Conservation (phyloP, 2,888 invertebrate species). For the Melanophora roralis region DNA sequence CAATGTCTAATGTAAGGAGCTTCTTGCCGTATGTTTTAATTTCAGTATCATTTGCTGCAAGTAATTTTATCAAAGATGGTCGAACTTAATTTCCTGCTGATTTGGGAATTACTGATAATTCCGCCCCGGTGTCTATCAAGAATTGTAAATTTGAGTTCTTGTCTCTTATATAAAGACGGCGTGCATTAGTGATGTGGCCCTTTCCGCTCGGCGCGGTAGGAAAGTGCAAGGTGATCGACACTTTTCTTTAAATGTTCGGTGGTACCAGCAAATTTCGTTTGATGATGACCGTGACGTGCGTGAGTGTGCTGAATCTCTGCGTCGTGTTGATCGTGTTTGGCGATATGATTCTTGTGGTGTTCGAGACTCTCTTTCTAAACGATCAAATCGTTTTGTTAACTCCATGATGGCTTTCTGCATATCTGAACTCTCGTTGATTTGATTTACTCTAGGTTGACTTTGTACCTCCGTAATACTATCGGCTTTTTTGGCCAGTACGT, state of each 20-base stretch:
- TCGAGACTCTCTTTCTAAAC: background rate
- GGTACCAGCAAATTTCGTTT: slow-evolving; percentile 30
- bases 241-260: slow-evolving; percentile 15
- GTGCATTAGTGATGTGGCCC: slow-evolving; percentile 38
- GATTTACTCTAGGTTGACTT: background rate
- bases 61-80: too few species aligned
- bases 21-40: slow-evolving; percentile 19
- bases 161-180: background rate
- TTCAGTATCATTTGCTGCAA: too few species aligned
- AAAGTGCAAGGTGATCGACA: slow-evolving; percentile 12
- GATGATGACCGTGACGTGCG: background rate
- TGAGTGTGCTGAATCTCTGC: background rate
- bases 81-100: background rate
- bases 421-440: too few species aligned
- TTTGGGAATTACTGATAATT: slow-evolving; percentile 21
- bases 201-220: slow-evolving; percentile 9
- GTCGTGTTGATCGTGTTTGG: background rate
- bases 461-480: background rate
- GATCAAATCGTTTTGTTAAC: slow-evolving; percentile 8
- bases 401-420: slow-evolving; percentile 10
- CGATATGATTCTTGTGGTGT: background rate
- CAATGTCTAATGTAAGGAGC: background rate
- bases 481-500: background rate
- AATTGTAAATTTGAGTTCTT: slow-evolving; percentile 6
- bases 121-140: background rate